Percentiles rank a stretch among this genome's conserved stretches.
These are phyloP conservation scores for Colletes gigas DNA, from an alignment of 1,140 invertebrate genomes.

Conservation along the genomic window DNA sequence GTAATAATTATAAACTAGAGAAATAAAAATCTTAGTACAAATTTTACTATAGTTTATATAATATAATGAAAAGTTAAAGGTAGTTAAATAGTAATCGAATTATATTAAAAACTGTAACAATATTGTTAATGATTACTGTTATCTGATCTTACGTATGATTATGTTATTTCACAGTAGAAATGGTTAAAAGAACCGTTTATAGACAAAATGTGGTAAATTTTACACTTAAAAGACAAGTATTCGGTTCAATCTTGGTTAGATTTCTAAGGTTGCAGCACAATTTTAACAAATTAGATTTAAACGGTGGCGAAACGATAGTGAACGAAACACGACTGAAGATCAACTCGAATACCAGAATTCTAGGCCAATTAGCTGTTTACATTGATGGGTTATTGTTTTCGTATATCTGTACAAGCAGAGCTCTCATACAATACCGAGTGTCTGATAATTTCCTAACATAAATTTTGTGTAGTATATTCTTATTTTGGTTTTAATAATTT, in stretches of 20 bases:
- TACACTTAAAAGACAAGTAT: no score
- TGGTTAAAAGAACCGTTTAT: neutral
- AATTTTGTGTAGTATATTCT: neutral
- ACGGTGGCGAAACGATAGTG: neutral
- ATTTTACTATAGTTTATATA: no score
- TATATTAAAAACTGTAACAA: no score
- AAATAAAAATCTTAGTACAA: no score
- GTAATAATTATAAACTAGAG: no score
- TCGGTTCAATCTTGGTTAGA: neutral
- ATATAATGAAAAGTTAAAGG: no score
- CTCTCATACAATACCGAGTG: neutral
- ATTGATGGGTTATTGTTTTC: neutral
- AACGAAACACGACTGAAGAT: neutral
- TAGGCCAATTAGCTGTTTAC: slow-evolving; percentile 2
- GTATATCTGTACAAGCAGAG: neutral
- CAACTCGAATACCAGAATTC: neutral
- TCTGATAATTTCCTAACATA: neutral
- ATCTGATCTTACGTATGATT: no score
- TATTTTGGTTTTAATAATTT: no score
- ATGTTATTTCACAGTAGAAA: no score
- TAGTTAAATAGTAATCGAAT: no score
- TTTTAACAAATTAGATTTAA: neutral
- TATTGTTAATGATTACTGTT: no score
- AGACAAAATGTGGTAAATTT: neutral
- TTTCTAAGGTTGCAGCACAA: neutral